phyloP scores from a whole-genome alignment of 2,797 vertebrate genomes.

The Gymnothorax reevesii region DNA sequence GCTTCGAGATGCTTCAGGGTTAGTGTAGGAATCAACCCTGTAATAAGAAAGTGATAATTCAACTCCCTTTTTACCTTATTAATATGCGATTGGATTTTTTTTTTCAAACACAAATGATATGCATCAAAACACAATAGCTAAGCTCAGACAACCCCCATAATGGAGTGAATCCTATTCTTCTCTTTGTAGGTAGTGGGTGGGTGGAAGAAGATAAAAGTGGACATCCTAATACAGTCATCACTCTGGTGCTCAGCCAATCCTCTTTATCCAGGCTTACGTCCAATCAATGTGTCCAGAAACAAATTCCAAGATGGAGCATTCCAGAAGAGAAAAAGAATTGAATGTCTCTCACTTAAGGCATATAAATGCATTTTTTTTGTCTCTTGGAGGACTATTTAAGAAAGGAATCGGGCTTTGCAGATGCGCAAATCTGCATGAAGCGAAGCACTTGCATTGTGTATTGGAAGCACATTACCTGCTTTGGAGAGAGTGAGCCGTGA shows the following conservation, averaged over 20 bases:
- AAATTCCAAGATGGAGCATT: background rate
- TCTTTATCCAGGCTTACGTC: background rate
- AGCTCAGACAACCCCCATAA: background rate
- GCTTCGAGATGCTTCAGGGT: background rate
- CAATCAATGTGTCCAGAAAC: constrained; percentile 36
- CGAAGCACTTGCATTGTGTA: constrained; percentile 43
- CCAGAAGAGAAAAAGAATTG: background rate
- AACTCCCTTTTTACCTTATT: background rate
- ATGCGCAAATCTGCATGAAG: constrained; percentile 49
- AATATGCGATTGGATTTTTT: background rate
- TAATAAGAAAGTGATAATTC: background rate
- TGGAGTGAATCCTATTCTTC: background rate
- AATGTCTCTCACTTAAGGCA: background rate
- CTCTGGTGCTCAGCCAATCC: background rate
- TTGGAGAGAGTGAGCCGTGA: constrained; percentile 46
- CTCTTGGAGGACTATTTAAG: constrained; percentile 34
- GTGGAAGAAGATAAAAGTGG: background rate
- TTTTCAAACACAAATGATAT: background rate
- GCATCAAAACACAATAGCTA: background rate
- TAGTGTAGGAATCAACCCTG: background rate
- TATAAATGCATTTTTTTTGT: too few relatives aligned
- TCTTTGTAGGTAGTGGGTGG: background rate
- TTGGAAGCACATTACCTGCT: constrained; percentile 31
- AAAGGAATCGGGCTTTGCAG: constrained; percentile 47
- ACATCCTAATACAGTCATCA: background rate